Base-by-base conservation (phyloP, 2,888 invertebrate species). In the Elegia similella region DNA sequence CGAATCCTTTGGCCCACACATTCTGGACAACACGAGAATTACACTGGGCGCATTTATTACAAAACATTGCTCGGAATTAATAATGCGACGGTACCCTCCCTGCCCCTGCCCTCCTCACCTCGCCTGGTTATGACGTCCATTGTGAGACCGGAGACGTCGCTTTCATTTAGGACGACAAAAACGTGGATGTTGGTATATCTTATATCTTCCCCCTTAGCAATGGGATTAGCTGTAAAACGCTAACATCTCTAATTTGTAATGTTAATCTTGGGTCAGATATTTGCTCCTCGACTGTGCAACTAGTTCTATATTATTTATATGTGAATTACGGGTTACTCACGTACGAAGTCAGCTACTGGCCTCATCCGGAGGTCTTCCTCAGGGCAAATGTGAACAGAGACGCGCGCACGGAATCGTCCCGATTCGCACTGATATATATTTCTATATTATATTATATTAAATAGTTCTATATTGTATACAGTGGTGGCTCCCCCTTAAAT, bases 61-160 rank as follows among this genome's bases (percentile, higher is more conserved):
- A 50, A 50, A 50, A 50, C 50, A 50, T 50, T 50, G 50, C 50
- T 32, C 7, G 34, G 50, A 50, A 50, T 50, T 50, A 50, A 50
- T 50, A 50, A 50, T 50, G 50, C 50, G 50, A 50, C 34, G 46
- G 23, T 29, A 12, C 46, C 46, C 29, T 7, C 13, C 13, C 23
- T 5, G 23, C 23, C 32, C 13, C 48, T 32, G 6, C 13, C 8
- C 7, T 12, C 6, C 50, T 34, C 32, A 8, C 50, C 32, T 32
- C 16, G 32, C 13, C 50, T 38, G 50, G 50, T 34, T 50, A 50
- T 50, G 50, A 50, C 34, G 50, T 50, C 50, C 50, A 50, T 50
- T 50, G 50, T 50, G 50, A 34, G 12, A 12, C 50, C 50, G 23
- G 48, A 34, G 50, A 38, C 34, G 34, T 50, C 50, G 50, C 12